A percentile compares a stretch with the other conserved stretches of the same genome.
These are phyloP conservation scores for Burhinus bistriatus DNA, from an alignment of 2,113 vertebrate species.

Conservation along the genomic window DNA sequence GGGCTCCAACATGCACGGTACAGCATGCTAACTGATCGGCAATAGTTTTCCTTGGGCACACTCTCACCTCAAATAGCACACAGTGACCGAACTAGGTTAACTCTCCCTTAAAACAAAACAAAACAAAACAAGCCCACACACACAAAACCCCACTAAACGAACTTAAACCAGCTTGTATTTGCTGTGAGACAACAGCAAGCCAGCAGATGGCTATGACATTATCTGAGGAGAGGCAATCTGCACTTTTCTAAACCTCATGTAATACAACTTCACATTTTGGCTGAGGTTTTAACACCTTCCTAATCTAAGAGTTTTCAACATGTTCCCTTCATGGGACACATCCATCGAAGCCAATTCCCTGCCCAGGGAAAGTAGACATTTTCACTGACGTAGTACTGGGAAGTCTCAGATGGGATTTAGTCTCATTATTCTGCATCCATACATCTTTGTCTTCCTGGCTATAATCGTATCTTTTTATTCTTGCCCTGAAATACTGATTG, in stretches of 20 bases:
- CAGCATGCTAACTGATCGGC: neutral
- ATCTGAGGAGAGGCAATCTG: neutral
- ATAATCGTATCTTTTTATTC: neutral
- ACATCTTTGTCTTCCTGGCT: neutral
- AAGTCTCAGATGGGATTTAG: neutral
- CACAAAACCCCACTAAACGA: neutral
- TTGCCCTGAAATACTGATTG: neutral
- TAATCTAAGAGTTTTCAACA: neutral
- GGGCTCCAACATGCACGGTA: accelerated
- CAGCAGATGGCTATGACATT: constrained; percentile 44
- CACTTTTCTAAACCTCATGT: neutral
- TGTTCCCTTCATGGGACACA: neutral
- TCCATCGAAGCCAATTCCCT: neutral
- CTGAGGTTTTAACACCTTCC: constrained; percentile 17
- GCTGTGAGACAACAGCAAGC: neutral
- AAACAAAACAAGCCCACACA: too few species aligned
- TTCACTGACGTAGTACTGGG: neutral
- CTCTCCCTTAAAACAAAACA: neutral
- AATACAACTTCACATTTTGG: neutral
- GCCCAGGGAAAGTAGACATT: neutral
- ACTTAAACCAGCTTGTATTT: neutral
- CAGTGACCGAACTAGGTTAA: neutral
- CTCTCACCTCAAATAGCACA: neutral
- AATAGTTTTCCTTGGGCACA: neutral
- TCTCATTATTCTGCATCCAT: neutral